These are phyloP conservation scores for Enteromius radiatus DNA, from an alignment of 2,797 vertebrate genomes.

Conservation along the genomic window DNA sequence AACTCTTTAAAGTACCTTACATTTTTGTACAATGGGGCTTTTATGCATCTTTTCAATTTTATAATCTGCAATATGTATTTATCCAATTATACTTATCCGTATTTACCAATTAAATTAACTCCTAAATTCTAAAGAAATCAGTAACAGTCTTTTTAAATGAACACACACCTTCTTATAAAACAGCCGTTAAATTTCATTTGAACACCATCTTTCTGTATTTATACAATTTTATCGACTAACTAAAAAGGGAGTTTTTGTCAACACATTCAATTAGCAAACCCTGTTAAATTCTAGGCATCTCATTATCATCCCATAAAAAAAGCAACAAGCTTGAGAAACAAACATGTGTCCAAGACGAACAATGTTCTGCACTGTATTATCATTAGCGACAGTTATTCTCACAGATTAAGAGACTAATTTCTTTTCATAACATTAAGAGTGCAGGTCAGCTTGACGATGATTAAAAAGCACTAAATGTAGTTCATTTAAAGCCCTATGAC, in stretches of 20 bases:
- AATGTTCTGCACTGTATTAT: constrained; percentile 18
- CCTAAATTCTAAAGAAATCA: neutral
- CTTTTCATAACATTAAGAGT: constrained; percentile 18
- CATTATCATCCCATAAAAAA: neutral
- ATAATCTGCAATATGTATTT: neutral
- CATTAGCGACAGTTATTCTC: neutral
- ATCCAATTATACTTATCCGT: neutral
- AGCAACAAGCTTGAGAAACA: constrained; percentile 10
- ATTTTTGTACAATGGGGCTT: neutral
- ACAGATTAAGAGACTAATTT: neutral
- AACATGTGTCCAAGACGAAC: constrained; percentile 1
- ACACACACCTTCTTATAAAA: neutral
- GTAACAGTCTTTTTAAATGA: neutral
- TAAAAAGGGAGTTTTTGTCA: neutral
- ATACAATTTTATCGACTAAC: neutral
- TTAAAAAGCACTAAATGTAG: constrained; percentile 25
- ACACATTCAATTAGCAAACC: constrained; percentile 13
- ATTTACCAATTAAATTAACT: neutral
- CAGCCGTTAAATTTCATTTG: neutral
- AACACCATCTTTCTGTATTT: neutral
- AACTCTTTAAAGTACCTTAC: constrained; percentile 28
- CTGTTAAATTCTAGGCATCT: constrained; percentile 5
- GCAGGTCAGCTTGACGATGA: constrained; percentile 15
- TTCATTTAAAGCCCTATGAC: constrained; percentile 30
- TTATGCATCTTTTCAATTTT: neutral